phyloP scores from a whole-genome alignment of 2,888 invertebrate species.

The Cantharis lateralis region DNA sequence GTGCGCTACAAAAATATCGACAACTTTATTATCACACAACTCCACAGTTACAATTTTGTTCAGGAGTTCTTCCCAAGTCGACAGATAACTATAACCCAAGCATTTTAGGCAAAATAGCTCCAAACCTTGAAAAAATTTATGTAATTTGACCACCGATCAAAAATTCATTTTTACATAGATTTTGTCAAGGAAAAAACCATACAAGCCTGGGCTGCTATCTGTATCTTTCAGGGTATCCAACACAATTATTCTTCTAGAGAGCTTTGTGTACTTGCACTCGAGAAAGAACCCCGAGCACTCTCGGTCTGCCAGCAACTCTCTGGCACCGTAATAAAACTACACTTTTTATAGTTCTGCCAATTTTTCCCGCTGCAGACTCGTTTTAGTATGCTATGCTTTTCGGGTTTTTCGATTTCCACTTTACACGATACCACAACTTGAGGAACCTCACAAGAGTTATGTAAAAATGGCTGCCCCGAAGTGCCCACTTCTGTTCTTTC shows the following conservation, averaged over 20 bases:
- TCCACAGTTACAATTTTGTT: neutral
- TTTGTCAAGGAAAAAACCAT: too few species aligned
- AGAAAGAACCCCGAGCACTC: slow-evolving; percentile 51
- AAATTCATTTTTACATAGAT: too few species aligned
- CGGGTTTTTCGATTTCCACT: slow-evolving; percentile 36
- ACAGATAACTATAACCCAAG: too few species aligned
- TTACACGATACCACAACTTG: slow-evolving; percentile 51
- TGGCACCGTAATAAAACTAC: slow-evolving; percentile 53
- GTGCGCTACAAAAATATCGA: neutral
- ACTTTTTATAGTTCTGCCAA: slow-evolving; percentile 49
- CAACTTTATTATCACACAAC: neutral
- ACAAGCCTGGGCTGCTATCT: neutral
- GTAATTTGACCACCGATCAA: too few species aligned
- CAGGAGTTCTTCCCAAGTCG: neutral
- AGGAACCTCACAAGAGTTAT: slow-evolving; percentile 38
- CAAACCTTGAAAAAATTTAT: too few species aligned
- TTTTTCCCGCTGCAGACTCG: slow-evolving; percentile 49
- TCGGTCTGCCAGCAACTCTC: slow-evolving; percentile 51
- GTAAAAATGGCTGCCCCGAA: slow-evolving; percentile 34
- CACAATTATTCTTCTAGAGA: slow-evolving; percentile 50
- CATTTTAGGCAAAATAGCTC: too few species aligned
- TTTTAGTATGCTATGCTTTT: slow-evolving; percentile 52
- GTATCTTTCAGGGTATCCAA: neutral
- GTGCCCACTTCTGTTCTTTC: slow-evolving; percentile 9
- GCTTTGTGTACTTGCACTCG: slow-evolving; percentile 55